Evolutionary conservation across 2,113 vertebrate species (phyloP), one percentile per base, ranked within the genome.

Genomic region (Bungarus multicinctus): DNA sequence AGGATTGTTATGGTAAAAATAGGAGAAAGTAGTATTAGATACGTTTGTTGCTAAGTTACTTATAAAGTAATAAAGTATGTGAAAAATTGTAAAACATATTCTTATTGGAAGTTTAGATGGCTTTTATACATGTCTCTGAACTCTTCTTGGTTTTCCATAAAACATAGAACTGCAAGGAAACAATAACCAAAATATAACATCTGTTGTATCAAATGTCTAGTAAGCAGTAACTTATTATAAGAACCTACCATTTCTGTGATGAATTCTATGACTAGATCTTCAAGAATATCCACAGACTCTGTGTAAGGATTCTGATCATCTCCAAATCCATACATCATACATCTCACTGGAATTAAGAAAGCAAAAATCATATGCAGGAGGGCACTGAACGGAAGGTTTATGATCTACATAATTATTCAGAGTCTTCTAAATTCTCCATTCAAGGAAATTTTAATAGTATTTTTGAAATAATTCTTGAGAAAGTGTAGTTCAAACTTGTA

Each of bases 311-410:
- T 99, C 98, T 99, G 99, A 96, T 99, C 99, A 85, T 99, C 99
- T 12, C 99, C 99, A 0, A 99, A 99, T 3, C 99, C 99, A 95
- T 99, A 99, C 99, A 99, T 99, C 99, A 99, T 99, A 93, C 99
- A 99, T 2, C 99, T 98, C 30, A 99, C 98, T 98, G 96, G 91
- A 92, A 95, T 93, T 50, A 93, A 90, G 90, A 16, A 2, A 89
- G 0, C n/a, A 91, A 14, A 4, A 88, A 0, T 52, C 27, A 89
- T 0, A 5, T 8, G 55, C 6, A 50, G 39, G 55, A 30, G 39
- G 52, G 10, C n/a, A 81, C 25, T 10, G 7, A 92, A 45, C 89
- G 64, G 39, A 92, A 52, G n/a, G 69, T 50, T 64, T 53, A 39
- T 3, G 20, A 85, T 14, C 85, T 27, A 34, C 64, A n/a, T 8